Conservation (phyloP, 1,140 invertebrate genomes). For the Trypoxylus dichotomus region DNA sequence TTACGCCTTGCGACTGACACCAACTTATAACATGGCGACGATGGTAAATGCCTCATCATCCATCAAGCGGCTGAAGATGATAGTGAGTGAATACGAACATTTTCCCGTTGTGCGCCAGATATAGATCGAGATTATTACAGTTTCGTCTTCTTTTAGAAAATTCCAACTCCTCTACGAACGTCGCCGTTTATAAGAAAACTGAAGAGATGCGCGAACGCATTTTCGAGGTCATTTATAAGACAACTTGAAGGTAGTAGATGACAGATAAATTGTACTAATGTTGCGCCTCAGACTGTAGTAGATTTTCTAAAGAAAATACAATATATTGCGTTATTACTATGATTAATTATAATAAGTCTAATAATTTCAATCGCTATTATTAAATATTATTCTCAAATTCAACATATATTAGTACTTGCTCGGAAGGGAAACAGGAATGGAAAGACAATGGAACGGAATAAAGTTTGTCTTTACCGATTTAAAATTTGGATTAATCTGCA, state of each 20-base stretch:
- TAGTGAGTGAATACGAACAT: background rate
- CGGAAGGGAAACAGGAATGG: too few species aligned
- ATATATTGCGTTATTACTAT: too few species aligned
- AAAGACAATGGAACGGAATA: too few species aligned
- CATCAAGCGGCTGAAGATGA: slow-evolving; percentile 1
- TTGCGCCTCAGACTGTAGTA: too few species aligned
- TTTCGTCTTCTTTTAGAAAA: background rate
- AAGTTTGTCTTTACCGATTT: too few species aligned
- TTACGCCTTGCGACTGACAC: background rate
- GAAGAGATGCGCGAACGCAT: background rate
- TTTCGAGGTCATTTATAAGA: background rate
- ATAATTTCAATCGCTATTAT: too few species aligned
- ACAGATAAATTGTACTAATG: background rate
- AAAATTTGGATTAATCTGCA: too few species aligned
- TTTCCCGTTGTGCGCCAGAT: background rate
- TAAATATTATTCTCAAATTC: too few species aligned
- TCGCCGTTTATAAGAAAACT: background rate
- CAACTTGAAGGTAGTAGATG: background rate
- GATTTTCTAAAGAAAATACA: too few species aligned
- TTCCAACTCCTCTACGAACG: background rate
- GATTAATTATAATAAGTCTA: too few species aligned
- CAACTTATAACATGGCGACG: background rate
- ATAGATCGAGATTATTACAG: background rate
- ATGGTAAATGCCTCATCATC: slow-evolving; percentile 1
- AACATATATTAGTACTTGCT: too few species aligned